These are phyloP conservation scores for Sphecodes monilicornis DNA, from an alignment of 2,888 invertebrate species.

Conservation along the genomic window DNA sequence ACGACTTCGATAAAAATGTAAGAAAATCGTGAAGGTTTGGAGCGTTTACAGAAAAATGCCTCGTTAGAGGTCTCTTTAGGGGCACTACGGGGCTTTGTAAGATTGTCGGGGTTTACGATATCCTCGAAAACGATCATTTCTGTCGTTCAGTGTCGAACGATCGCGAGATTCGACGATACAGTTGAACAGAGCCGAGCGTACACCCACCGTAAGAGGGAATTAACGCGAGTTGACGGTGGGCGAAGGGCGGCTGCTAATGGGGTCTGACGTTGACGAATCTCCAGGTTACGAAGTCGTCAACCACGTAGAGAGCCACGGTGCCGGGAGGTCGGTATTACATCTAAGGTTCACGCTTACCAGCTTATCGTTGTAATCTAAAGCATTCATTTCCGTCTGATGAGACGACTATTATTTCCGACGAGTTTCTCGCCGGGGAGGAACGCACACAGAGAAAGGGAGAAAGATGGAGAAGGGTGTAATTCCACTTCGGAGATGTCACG, in stretches of 20 bases:
- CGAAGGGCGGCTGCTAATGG: constrained; percentile 76
- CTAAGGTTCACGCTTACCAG: constrained; percentile 56
- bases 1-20: neutral
- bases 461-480: constrained; percentile 14
- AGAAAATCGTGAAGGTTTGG: neutral
- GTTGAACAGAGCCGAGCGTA: neutral
- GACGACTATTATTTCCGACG: constrained; percentile 58
- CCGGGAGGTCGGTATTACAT: constrained; percentile 52
- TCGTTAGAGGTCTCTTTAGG: neutral
- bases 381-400: constrained; percentile 68
- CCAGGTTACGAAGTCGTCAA: constrained; percentile 76
- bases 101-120: neutral
- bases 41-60: neutral
- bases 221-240: constrained; percentile 70
- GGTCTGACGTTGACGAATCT: constrained; percentile 81
- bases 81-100: neutral
- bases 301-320: constrained; percentile 58
- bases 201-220: constrained; percentile 67
- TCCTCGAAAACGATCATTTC: neutral
- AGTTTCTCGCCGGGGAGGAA: neutral
- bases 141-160: constrained; percentile 1
- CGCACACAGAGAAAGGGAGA: neutral
- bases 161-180: neutral
- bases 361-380: constrained; percentile 66
- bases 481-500: constrained; percentile 15